Percentiles rank a stretch among this genome's conserved stretches.
Conservation (phyloP, 2,888 invertebrate genomes). For the Catocala sponsa region DNA sequence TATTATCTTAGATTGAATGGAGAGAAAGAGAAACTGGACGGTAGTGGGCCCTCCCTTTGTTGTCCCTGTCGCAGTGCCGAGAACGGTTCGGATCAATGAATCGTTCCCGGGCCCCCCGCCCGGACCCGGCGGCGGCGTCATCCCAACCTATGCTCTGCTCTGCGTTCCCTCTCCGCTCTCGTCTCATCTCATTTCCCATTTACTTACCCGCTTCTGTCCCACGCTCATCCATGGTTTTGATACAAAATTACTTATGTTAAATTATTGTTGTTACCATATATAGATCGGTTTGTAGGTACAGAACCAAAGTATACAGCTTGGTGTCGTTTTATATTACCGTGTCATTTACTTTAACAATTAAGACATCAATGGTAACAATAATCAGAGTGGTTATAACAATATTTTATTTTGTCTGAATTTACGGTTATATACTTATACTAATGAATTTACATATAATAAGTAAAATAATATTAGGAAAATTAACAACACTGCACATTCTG, state of each 20-base stretch:
- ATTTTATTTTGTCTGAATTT: no score
- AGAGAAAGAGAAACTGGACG: conserved; percentile 62
- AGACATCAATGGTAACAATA: no score
- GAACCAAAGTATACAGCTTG: not conserved
- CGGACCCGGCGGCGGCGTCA: conserved; percentile 72
- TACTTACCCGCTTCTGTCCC: conserved; percentile 36
- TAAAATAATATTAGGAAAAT: no score
- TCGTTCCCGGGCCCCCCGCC: conserved; percentile 77
- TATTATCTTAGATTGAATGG: conserved; percentile 52
- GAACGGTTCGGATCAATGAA: conserved; percentile 86
- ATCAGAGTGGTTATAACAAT: no score
- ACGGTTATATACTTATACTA: no score
- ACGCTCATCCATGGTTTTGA: conserved; percentile 35
- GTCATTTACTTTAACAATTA: no score
- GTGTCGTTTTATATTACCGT: not conserved
- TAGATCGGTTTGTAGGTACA: not conserved
- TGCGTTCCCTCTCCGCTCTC: conserved; percentile 61
- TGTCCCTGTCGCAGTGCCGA: conserved; percentile 80
- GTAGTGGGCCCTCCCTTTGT: conserved; percentile 59
- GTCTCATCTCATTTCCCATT: conserved; percentile 46
- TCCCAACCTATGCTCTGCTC: conserved; percentile 55
- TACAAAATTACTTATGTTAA: conserved; percentile 22
- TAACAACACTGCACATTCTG: no score
- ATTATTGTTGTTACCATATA: conserved; percentile 17
- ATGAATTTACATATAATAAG: no score